Conservation (phyloP, 2,113 vertebrate species). For the Lepidothrix coronata region DNA sequence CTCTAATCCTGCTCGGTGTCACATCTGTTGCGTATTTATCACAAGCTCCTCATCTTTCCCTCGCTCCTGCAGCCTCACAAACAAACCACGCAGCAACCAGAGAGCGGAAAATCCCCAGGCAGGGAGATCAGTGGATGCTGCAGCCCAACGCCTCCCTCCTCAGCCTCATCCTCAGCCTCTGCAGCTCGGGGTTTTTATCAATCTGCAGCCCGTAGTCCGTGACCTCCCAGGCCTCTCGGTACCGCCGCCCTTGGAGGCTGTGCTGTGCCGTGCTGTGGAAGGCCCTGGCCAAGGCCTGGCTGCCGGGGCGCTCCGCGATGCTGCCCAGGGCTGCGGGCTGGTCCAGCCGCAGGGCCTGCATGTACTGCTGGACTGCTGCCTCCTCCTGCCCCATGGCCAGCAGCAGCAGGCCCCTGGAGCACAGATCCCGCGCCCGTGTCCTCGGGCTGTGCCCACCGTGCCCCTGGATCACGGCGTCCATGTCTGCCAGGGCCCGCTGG, state of each 20-base stretch:
- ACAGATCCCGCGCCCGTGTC: slow-evolving; percentile 77
- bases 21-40: neutral
- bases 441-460: slow-evolving; percentile 22
- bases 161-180: slow-evolving; percentile 79
- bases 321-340: slow-evolving; percentile 68
- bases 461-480: slow-evolving; percentile 77
- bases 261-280: slow-evolving; percentile 75
- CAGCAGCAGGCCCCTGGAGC: slow-evolving; percentile 78
- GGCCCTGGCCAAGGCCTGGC: slow-evolving; percentile 49
- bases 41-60: neutral
- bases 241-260: slow-evolving; percentile 71
- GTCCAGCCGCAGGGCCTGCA: slow-evolving; percentile 79
- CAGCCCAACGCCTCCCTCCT: slow-evolving; percentile 82
- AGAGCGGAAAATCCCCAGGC: neutral
- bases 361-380: slow-evolving; percentile 78
- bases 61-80: neutral
- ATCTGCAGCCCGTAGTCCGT: slow-evolving; percentile 81
- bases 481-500: slow-evolving; percentile 76
- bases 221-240: slow-evolving; percentile 79
- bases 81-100: neutral
- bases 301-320: slow-evolving; percentile 72
- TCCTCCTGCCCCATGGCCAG: slow-evolving; percentile 73
- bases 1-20: neutral
- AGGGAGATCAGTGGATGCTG: slow-evolving; percentile 77
- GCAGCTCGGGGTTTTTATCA: slow-evolving; percentile 76